Base-by-base conservation (phyloP, 2,888 invertebrate species). In the Zaprionus lineosus region DNA sequence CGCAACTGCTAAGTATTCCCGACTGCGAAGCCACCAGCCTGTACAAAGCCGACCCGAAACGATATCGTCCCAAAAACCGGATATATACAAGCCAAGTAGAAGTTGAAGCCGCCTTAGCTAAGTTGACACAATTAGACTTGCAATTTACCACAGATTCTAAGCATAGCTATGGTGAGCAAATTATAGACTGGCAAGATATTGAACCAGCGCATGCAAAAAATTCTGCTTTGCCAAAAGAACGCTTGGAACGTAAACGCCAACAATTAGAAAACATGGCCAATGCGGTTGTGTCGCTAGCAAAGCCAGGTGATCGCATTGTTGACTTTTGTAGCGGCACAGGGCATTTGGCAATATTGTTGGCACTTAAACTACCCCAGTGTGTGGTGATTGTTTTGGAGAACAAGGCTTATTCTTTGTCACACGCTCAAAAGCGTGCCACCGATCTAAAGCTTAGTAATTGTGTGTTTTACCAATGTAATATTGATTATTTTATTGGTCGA, bases 321-420 rank as follows among this genome's bases (percentile, higher is more conserved):
- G 98, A 98, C 88, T 98, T 98, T 90, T 98, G 98, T 88, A 95
- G 97, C 82, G 98, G 98, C 1, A 95, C 97, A 78, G 98, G 98
- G 0, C 98, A 98, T 90, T 91, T 98, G 56, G 98, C 98, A 0
- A 95, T 98, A 62, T 89, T 97, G 3, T 87, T 98, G 15, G 98
- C 97, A 0, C 91, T 94, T 77, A 91, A 95, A 28, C 89, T 97
- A 40, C 97, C 97, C 0, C 90, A 93, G 12, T 96, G 96, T 87
- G 92, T 92, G 58, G 91, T 98, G 1, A 92, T 97, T 77, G 91
- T 98, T 55, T 91, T 98, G 46, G 98, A 98, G 89, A 98, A 98
- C 87, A 98, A 98, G 89, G 95, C 97, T 85, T 94, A 94, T 72
- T 97, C 97, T 0, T 88, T 98, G 48, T 89, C 91, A 1, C 91